These are phyloP conservation scores for Odontophorus gujanensis DNA, from an alignment of 2,113 vertebrate species.

Conservation along the genomic window DNA sequence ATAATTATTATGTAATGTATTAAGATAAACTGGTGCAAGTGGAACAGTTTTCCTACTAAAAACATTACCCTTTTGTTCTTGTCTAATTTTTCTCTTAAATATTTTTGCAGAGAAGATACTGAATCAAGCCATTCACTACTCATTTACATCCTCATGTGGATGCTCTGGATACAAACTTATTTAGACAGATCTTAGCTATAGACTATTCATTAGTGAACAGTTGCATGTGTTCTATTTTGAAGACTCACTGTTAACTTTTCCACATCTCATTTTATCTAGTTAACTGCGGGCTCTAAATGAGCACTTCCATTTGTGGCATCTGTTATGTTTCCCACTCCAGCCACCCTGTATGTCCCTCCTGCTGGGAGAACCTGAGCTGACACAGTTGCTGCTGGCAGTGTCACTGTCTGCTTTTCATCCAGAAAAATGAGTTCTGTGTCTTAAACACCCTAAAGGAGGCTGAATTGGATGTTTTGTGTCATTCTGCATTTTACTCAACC, in stretches of 20 bases:
- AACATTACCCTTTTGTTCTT: not conserved
- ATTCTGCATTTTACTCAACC: slow-evolving; percentile 23
- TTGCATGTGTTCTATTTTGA: not conserved
- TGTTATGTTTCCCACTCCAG: not conserved
- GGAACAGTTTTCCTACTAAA: not conserved
- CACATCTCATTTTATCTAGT: not conserved
- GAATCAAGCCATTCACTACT: not conserved
- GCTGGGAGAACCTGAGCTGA: slow-evolving; percentile 47
- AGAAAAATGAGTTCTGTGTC: slow-evolving; percentile 42
- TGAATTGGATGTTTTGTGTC: slow-evolving; percentile 33
- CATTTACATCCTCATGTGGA: not conserved
- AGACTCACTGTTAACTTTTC: not conserved
- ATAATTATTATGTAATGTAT: not conserved
- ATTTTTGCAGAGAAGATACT: not conserved
- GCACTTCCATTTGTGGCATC: slow-evolving; percentile 1
- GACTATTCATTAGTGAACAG: not conserved
- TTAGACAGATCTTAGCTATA: not conserved
- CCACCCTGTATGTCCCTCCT: slow-evolving; percentile 2
- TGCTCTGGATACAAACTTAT: not conserved
- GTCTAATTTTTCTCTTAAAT: not conserved
- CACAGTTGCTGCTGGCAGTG: slow-evolving; percentile 28
- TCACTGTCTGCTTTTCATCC: slow-evolving; percentile 41
- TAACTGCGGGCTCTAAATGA: not conserved
- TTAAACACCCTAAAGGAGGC: slow-evolving; percentile 34
- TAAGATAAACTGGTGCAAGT: not conserved